phyloP scores from a whole-genome alignment of 2,113 vertebrate genomes.

The Pica pica region DNA sequence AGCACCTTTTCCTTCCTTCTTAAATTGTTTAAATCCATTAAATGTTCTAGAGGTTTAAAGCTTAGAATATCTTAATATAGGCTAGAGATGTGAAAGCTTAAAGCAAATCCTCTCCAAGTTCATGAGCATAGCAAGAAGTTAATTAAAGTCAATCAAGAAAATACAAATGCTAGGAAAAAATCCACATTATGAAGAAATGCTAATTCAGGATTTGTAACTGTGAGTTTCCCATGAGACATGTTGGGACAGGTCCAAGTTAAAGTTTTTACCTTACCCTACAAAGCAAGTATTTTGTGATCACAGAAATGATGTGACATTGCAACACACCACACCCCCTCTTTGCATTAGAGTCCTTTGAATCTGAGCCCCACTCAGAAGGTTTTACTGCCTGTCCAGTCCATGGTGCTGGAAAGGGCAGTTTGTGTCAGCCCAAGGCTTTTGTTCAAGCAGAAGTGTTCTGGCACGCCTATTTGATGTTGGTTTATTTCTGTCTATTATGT shows the following conservation, averaged over 20 bases:
- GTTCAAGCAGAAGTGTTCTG: not conserved
- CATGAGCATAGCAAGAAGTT: constrained; percentile 29
- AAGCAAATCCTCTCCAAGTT: constrained; percentile 55
- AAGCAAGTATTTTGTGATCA: not conserved
- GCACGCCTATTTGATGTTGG: not conserved
- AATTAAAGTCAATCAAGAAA: constrained; percentile 50
- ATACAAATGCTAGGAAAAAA: not conserved
- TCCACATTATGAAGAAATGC: not conserved
- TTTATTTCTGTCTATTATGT: not conserved
- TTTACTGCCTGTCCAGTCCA: not conserved
- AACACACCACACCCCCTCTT: not conserved
- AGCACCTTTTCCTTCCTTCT: not conserved
- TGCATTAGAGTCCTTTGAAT: not conserved
- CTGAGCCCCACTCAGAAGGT: not conserved
- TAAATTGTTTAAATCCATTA: constrained; percentile 35
- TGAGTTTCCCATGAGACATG: not conserved
- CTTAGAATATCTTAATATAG: constrained; percentile 46
- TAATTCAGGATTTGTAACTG: not conserved
- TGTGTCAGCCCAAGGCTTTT: not conserved
- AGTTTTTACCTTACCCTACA: not conserved
- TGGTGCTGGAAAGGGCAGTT: not conserved
- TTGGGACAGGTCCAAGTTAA: not conserved
- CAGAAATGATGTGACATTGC: not conserved
- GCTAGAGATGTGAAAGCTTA: constrained; percentile 40
- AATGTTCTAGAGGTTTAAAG: constrained; percentile 19